Evolutionary conservation across 2,888 invertebrate species (phyloP).

Genomic region (Apeira syringaria): DNA sequence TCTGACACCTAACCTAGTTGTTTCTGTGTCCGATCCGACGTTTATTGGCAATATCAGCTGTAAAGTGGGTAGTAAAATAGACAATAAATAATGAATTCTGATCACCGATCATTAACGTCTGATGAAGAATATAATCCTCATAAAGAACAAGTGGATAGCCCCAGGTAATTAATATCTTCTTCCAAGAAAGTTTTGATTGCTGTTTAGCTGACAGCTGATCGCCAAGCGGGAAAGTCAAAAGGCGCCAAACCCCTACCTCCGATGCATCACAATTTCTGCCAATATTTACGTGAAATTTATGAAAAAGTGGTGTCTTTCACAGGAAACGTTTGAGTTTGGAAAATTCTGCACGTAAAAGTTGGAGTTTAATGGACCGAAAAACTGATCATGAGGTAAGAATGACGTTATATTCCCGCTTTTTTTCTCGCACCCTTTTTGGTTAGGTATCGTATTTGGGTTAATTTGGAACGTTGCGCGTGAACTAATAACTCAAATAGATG

Average conservation of each 20-base stretch:
- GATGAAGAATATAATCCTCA: constrained; percentile 48
- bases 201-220: constrained; percentile 73
- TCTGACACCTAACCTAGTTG: too few species aligned
- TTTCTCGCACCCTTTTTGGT: constrained; percentile 46
- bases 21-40: too few species aligned
- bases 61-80: too few species aligned
- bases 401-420: constrained; percentile 56
- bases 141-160: constrained; percentile 55
- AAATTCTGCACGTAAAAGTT: constrained; percentile 60
- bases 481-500: too few species aligned
- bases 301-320: constrained; percentile 36
- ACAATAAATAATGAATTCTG: constrained; percentile 58
- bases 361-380: constrained; percentile 74
- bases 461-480: not conserved
- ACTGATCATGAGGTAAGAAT: constrained; percentile 69
- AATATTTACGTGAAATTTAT: constrained; percentile 7
- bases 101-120: too few species aligned
- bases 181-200: constrained; percentile 27
- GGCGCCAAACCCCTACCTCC: constrained; percentile 54
- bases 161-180: constrained; percentile 55
- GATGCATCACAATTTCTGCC: not conserved
- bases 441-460: constrained; percentile 26
- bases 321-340: constrained; percentile 68
- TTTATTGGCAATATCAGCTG: too few species aligned
- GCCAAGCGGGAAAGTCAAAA: constrained; percentile 73